A percentile compares a stretch with the other conserved stretches of the same genome.
Evolutionary conservation across 2,888 invertebrate genomes (phyloP).

Genomic region (Formica aserva): DNA sequence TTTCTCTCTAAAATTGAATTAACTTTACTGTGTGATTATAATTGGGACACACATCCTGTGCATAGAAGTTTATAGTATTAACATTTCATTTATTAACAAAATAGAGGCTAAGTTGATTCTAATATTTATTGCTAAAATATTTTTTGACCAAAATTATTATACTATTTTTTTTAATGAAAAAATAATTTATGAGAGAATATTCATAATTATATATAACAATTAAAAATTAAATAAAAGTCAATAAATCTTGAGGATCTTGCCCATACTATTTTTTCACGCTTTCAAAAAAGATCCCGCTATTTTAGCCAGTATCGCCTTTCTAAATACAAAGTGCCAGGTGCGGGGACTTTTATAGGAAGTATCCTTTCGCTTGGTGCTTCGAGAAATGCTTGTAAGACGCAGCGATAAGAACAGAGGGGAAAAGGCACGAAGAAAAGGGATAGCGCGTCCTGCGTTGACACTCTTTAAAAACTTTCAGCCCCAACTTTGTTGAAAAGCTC

Average conservation of each 20-base stretch:
- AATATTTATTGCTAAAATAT: neutral
- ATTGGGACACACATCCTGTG: neutral
- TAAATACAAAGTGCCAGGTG: slow-evolving; percentile 63
- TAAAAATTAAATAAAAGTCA: neutral
- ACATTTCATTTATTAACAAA: slow-evolving; percentile 1
- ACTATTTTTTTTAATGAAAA: neutral
- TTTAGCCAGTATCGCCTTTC: slow-evolving; percentile 48
- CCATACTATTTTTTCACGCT: slow-evolving; percentile 22
- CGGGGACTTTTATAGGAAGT: slow-evolving; percentile 56
- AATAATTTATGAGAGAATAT: neutral
- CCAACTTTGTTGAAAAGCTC: slow-evolving; percentile 79
- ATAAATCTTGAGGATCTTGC: slow-evolving; percentile 44
- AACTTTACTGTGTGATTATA: neutral
- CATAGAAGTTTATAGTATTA: neutral
- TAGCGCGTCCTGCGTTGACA: slow-evolving; percentile 75
- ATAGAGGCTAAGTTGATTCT: neutral
- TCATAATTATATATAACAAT: neutral
- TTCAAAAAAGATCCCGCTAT: slow-evolving; percentile 43
- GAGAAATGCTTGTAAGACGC: slow-evolving; percentile 47
- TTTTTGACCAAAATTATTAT: neutral
- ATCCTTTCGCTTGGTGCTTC: slow-evolving; percentile 34
- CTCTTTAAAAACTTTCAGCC: slow-evolving; percentile 81
- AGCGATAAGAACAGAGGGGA: slow-evolving; percentile 46
- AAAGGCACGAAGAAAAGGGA: slow-evolving; percentile 46
- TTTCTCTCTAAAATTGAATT: neutral